Percentiles rank a stretch among this genome's conserved stretches.
Evolutionary conservation across 2,888 invertebrate genomes (phyloP).

Genomic region (Himalopsyche tibetana): DNA sequence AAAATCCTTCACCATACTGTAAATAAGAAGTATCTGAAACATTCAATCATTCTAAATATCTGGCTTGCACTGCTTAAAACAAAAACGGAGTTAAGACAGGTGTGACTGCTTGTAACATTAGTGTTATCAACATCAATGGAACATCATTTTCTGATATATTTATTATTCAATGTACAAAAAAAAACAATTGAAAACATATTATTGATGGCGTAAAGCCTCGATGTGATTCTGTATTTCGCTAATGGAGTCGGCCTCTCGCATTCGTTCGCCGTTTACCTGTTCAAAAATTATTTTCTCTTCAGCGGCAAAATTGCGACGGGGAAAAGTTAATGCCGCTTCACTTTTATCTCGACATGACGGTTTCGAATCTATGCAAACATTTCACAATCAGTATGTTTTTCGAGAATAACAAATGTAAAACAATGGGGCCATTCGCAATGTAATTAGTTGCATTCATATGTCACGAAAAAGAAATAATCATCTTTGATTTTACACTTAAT

Average conservation of each 20-base stretch:
- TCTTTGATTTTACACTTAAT: too few species aligned
- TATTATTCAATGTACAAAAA: too few species aligned
- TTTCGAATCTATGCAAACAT: slow-evolving; percentile 2
- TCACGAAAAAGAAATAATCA: too few species aligned
- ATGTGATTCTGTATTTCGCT: slow-evolving; percentile 3
- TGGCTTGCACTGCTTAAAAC: too few species aligned
- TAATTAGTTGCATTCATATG: background rate
- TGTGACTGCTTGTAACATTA: too few species aligned
- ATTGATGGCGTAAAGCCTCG: background rate
- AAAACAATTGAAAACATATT: background rate
- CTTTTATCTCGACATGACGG: slow-evolving; percentile 26
- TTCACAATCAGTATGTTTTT: slow-evolving; percentile 31
- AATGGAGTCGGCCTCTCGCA: slow-evolving; percentile 10
- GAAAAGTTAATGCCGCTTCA: slow-evolving; percentile 25
- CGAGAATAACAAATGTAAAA: background rate
- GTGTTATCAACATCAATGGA: too few species aligned
- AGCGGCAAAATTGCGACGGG: slow-evolving; percentile 8
- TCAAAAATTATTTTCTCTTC: slow-evolving; percentile 30
- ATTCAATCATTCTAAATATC: too few species aligned
- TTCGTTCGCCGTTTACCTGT: slow-evolving; percentile 1
- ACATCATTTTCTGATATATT: too few species aligned
- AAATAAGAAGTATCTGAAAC: too few species aligned
- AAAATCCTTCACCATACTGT: too few species aligned
- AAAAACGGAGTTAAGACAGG: too few species aligned
- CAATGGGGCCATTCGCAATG: background rate